A percentile compares a stretch with the other conserved stretches of the same genome.
These are phyloP conservation scores for Gopherus evgoodei DNA, from an alignment of 2,113 vertebrate species.

Conservation along the genomic window DNA sequence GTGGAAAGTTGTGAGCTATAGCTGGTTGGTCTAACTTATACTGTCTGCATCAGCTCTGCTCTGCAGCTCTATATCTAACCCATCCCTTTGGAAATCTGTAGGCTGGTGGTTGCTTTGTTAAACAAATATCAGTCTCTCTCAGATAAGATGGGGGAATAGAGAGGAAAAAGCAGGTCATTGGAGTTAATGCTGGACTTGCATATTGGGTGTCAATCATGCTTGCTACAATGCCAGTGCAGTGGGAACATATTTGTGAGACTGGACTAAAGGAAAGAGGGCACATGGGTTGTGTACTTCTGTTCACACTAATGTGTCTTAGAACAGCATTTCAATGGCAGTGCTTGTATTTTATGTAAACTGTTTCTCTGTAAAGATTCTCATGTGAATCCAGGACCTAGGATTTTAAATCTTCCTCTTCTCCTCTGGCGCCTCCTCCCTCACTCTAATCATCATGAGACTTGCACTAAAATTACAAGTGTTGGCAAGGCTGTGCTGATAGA, in stretches of 20 bases:
- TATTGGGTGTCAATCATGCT: not conserved
- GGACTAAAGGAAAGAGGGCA: not conserved
- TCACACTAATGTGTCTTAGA: not conserved
- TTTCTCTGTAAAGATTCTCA: not conserved
- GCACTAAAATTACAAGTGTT: not conserved
- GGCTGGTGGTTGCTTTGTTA: not conserved
- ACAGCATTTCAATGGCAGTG: not conserved
- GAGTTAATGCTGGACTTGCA: not conserved
- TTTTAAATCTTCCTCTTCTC: not conserved
- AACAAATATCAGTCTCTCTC: not conserved
- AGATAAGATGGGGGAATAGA: too few species aligned
- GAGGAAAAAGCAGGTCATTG: not conserved
- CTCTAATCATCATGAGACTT: not conserved
- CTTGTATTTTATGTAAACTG: not conserved
- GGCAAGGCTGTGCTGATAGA: not conserved
- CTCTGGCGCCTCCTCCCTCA: rapidly evolving
- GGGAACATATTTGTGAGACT: not conserved
- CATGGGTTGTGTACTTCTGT: not conserved
- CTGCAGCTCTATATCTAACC: not conserved
- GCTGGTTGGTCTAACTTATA: not conserved
- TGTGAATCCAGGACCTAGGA: not conserved
- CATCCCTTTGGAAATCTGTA: not conserved
- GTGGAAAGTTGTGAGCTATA: not conserved
- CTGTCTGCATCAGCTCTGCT: not conserved
- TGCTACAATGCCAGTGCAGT: not conserved